A percentile compares a stretch with the other conserved stretches of the same genome.
Evolutionary conservation across 2,797 vertebrate species (phyloP).

Genomic region (Chromobotia macracanthus): DNA sequence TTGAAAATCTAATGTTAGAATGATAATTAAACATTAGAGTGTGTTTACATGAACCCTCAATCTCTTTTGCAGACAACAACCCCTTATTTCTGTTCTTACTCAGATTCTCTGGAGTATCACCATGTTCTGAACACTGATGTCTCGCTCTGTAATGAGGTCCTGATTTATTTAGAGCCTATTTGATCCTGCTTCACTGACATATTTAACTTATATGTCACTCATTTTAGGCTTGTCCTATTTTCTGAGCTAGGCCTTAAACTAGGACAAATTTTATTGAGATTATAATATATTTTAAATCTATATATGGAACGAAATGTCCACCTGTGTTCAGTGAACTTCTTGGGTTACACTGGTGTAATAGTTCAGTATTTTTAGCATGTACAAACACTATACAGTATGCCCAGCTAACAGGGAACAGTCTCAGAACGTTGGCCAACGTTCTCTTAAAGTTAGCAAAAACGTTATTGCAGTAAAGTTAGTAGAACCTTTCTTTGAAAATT

Average conservation of each 20-base stretch:
- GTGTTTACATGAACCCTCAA: background rate
- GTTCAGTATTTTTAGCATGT: background rate
- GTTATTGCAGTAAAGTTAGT: too few relatives aligned
- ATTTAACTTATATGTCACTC: slow-evolving; percentile 58
- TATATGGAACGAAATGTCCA: background rate
- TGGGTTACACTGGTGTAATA: background rate
- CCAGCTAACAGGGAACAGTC: too few relatives aligned
- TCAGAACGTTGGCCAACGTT: too few relatives aligned
- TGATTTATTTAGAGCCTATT: slow-evolving; percentile 72
- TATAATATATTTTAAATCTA: background rate
- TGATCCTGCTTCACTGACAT: slow-evolving; percentile 65
- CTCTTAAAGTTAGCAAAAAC: too few relatives aligned
- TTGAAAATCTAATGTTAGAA: background rate
- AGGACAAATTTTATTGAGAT: slow-evolving; percentile 13
- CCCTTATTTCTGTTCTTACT: slow-evolving; percentile 25
- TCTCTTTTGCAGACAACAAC: background rate
- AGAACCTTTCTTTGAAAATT: too few relatives aligned
- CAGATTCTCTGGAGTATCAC: slow-evolving; percentile 11
- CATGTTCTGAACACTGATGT: slow-evolving; percentile 7
- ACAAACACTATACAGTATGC: too few relatives aligned
- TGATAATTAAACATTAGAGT: background rate
- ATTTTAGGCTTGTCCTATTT: slow-evolving; percentile 39
- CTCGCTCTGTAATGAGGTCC: slow-evolving; percentile 63
- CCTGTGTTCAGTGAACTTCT: background rate
- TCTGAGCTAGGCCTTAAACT: slow-evolving; percentile 8